A percentile compares a stretch with the other conserved stretches of the same genome.
Evolutionary conservation across 92 coral and sea anemone species (phyloP).

Genomic region (Porites rus): DNA sequence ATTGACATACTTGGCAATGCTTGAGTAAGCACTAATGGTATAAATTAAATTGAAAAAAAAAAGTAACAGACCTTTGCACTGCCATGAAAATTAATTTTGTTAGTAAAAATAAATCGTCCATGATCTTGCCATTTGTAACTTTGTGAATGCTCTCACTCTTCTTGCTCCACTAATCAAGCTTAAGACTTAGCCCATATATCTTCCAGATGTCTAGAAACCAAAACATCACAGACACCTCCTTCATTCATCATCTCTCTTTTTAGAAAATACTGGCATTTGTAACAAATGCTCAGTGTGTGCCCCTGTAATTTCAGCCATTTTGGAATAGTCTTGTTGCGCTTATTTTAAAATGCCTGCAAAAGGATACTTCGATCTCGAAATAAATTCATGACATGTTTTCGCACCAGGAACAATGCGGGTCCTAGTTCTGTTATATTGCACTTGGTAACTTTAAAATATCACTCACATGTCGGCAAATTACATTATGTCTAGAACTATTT

Average conservation of each 20-base stretch:
- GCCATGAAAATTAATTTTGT: not conserved
- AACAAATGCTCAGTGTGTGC: not conserved
- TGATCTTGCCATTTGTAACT: not conserved
- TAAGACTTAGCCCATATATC: not conserved
- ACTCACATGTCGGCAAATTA: no score
- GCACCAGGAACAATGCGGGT: not conserved
- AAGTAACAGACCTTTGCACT: not conserved
- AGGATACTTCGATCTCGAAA: not conserved
- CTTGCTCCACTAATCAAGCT: not conserved
- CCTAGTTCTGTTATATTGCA: not conserved
- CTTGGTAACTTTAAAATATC: no score
- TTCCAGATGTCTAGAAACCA: not conserved
- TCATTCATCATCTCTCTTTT: not conserved
- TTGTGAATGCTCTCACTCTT: not conserved
- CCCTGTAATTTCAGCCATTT: not conserved
- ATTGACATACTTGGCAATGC: not conserved
- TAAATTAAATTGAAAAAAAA: conserved; percentile 3
- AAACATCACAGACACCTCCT: not conserved
- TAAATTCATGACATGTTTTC: not conserved
- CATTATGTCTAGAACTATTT: not conserved
- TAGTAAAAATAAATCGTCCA: not conserved
- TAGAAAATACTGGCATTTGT: not conserved
- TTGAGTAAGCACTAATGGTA: not conserved
- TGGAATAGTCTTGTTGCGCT: not conserved
- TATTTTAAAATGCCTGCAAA: not conserved